phyloP scores from a whole-genome alignment of 2,888 invertebrate genomes.

The Ornithoptera alexandrae region DNA sequence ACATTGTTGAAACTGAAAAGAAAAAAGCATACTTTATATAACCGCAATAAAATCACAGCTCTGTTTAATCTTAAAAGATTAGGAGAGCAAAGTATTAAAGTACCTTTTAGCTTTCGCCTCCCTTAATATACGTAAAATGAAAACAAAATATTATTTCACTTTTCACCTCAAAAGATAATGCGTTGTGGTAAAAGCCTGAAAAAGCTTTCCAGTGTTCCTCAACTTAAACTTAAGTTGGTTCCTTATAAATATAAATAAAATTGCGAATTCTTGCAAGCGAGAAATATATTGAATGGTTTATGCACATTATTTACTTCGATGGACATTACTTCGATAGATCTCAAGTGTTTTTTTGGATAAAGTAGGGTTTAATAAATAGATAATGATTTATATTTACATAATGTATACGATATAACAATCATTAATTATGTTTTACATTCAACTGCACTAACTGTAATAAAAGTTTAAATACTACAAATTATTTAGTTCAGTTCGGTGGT shows the following conservation, averaged over 20 bases:
- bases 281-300: neutral
- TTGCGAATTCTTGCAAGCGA: conserved; percentile 10
- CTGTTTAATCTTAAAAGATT: conserved; percentile 30
- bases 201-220: conserved; percentile 80
- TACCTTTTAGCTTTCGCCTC: conserved; percentile 30
- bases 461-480: too few relatives aligned
- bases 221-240: conserved; percentile 22
- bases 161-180: conserved; percentile 78
- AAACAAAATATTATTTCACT: conserved; percentile 77
- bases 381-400: too few relatives aligned
- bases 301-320: too few relatives aligned
- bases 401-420: too few relatives aligned
- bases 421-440: too few relatives aligned
- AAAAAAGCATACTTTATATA: neutral
- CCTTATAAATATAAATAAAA: conserved; percentile 23
- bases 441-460: too few relatives aligned
- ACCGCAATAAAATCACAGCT: neutral
- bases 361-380: too few relatives aligned
- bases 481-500: too few relatives aligned
- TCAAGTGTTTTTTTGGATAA: too few relatives aligned
- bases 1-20: neutral
- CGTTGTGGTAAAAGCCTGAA: conserved; percentile 76
- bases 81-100: conserved; percentile 15
- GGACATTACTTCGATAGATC: too few relatives aligned
- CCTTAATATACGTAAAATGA: conserved; percentile 47